phyloP scores from a whole-genome alignment of 2,797 vertebrate genomes.

The Hemibagrus guttatus region DNA sequence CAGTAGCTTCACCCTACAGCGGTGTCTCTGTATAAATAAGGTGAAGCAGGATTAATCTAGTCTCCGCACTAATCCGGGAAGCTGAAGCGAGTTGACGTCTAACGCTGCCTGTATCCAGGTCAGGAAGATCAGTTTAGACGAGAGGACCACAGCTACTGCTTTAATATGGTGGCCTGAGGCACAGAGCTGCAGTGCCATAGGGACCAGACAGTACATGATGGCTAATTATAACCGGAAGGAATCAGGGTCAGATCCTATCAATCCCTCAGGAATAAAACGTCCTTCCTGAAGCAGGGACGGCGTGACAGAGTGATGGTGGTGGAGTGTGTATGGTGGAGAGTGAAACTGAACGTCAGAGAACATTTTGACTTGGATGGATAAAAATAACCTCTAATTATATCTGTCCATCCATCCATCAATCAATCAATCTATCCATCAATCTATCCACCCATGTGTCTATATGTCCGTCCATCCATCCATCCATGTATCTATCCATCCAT shows the following conservation, averaged over 20 bases:
- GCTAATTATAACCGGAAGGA: slow-evolving; percentile 33
- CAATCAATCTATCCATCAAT: too few species aligned
- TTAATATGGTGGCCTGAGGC: neutral
- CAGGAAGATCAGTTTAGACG: slow-evolving; percentile 13
- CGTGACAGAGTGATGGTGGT: neutral
- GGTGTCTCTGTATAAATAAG: neutral
- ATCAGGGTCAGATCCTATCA: slow-evolving; percentile 1
- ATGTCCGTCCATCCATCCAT: too few species aligned
- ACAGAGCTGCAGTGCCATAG: neutral
- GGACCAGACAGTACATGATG: neutral
- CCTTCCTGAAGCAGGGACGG: slow-evolving; percentile 6
- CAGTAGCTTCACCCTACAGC: too few species aligned
- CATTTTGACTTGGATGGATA: neutral
- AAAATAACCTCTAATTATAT: neutral
- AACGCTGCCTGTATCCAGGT: neutral
- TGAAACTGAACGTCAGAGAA: neutral
- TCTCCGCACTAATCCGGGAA: neutral
- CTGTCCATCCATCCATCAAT: too few species aligned
- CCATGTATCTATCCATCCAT: too few species aligned
- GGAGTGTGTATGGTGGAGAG: neutral
- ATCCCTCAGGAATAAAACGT: neutral
- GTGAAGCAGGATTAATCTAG: neutral
- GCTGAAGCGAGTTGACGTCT: neutral
- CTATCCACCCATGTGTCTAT: too few species aligned
- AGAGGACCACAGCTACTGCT: neutral